These are phyloP conservation scores for Gymnoscelis rufifasciata DNA, from an alignment of 2,888 invertebrate species.

Conservation along the genomic window DNA sequence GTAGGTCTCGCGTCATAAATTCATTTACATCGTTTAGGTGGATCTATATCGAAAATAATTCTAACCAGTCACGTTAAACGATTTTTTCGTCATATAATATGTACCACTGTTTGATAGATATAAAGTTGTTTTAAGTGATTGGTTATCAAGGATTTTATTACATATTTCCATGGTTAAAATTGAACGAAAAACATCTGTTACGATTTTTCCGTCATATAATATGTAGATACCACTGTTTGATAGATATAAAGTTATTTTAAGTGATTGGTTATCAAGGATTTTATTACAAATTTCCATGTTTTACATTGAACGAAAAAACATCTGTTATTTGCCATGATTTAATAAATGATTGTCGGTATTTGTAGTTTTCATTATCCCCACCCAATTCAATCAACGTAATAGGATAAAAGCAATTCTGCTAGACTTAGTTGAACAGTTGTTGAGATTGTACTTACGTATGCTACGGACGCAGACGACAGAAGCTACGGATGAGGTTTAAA, in stretches of 20 bases:
- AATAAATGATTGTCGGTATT: slow-evolving; percentile 52
- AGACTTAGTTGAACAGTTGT: neutral
- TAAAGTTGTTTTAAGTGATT: no score
- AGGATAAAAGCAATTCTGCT: slow-evolving; percentile 11
- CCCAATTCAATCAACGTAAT: slow-evolving; percentile 16
- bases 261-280: no score
- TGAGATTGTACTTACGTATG: neutral
- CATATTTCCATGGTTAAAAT: no score
- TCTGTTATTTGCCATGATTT: slow-evolving; percentile 62
- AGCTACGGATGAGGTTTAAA: neutral
- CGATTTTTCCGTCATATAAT: no score
- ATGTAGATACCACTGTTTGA: no score
- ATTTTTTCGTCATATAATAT: neutral
- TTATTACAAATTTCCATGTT: slow-evolving; percentile 16
- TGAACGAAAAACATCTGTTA: no score
- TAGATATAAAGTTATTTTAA: no score
- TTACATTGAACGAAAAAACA: slow-evolving; percentile 43
- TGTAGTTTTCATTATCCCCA: slow-evolving; percentile 17
- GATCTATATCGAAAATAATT: no score
- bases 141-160: no score
- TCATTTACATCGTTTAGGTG: no score
- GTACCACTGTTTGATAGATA: no score
- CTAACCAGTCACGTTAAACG: no score
- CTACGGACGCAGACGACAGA: neutral
- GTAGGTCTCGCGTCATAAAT: neutral